phyloP scores from a whole-genome alignment of 1,140 invertebrate genomes.

The Bombus superbus region DNA sequence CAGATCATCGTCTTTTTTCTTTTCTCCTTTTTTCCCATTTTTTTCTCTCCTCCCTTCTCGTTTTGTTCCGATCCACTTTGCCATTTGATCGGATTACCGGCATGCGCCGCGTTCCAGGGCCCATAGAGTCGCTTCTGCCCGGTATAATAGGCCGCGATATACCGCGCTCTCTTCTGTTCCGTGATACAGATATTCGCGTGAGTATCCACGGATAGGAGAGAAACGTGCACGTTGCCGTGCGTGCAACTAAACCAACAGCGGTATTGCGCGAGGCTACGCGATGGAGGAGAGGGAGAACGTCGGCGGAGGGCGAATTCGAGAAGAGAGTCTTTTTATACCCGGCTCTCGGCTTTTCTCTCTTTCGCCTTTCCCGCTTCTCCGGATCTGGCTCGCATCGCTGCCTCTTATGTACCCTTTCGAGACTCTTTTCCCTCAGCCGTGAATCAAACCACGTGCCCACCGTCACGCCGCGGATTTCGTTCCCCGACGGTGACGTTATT shows the following conservation, averaged over 20 bases:
- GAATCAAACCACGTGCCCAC: constrained; percentile 51
- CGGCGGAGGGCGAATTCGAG: constrained; percentile 58
- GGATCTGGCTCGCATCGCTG: constrained; percentile 34
- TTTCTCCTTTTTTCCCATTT: neutral
- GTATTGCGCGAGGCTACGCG: constrained; percentile 22
- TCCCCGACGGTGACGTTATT: constrained; percentile 35
- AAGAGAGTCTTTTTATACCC: constrained; percentile 58
- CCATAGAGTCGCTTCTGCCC: constrained; percentile 56
- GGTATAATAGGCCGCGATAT: constrained; percentile 45
- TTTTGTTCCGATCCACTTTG: constrained; percentile 77
- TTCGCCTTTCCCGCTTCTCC: constrained; percentile 30
- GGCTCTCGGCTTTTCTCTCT: constrained; percentile 28
- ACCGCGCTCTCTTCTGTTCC: constrained; percentile 32
- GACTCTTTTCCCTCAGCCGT: constrained; percentile 31
- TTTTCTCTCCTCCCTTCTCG: neutral
- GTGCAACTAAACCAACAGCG: constrained; percentile 28
- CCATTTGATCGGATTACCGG: constrained; percentile 78
- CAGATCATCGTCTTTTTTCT: constrained; percentile 65
- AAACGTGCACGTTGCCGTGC: neutral
- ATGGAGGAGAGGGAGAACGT: constrained; percentile 33
- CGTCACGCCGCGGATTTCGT: constrained; percentile 21
- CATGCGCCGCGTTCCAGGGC: constrained; percentile 45
- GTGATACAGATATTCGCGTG: neutral
- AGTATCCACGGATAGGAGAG: neutral
- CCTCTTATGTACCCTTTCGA: constrained; percentile 52